These are phyloP conservation scores for Podarcis cretensis DNA, from an alignment of 2,113 vertebrate genomes.

Conservation along the genomic window DNA sequence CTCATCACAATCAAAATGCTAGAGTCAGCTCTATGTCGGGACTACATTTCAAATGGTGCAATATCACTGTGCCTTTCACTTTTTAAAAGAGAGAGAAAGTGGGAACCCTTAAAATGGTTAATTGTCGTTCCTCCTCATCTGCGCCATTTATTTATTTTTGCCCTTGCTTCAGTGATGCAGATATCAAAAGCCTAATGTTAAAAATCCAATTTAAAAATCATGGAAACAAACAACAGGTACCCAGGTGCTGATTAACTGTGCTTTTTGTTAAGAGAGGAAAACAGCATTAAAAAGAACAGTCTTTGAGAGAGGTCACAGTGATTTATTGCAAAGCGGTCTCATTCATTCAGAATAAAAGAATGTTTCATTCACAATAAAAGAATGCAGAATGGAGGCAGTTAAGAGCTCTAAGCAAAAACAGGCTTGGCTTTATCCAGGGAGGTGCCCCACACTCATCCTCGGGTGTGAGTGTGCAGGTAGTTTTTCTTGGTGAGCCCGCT, in stretches of 20 bases:
- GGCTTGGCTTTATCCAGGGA: too few relatives aligned
- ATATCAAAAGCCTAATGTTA: constrained; percentile 59
- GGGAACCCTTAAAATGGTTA: constrained; percentile 57
- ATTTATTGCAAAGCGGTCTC: constrained; percentile 1
- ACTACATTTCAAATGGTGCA: constrained; percentile 57
- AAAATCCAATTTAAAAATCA: constrained; percentile 52
- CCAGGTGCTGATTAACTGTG: constrained; percentile 20
- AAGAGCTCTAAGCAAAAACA: not conserved
- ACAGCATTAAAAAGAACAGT: not conserved
- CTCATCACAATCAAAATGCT: constrained; percentile 67
- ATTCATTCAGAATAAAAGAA: not conserved
- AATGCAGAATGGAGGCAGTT: not conserved
- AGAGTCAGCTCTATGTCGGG: constrained; percentile 57
- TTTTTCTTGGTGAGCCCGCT: too few relatives aligned
- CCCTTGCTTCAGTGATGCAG: constrained; percentile 28
- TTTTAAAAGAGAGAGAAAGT: not conserved
- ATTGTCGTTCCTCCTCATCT: constrained; percentile 44
- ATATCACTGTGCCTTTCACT: constrained; percentile 48
- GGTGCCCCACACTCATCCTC: too few relatives aligned
- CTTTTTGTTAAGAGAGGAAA: not conserved
- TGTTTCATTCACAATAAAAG: not conserved
- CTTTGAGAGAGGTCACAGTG: constrained; percentile 25
- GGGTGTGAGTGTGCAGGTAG: too few relatives aligned
- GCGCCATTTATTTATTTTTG: constrained; percentile 20
- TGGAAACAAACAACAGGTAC: constrained; percentile 35